Base-by-base conservation (phyloP, 2,888 invertebrate genomes). In the Balanococcus diminutus region DNA sequence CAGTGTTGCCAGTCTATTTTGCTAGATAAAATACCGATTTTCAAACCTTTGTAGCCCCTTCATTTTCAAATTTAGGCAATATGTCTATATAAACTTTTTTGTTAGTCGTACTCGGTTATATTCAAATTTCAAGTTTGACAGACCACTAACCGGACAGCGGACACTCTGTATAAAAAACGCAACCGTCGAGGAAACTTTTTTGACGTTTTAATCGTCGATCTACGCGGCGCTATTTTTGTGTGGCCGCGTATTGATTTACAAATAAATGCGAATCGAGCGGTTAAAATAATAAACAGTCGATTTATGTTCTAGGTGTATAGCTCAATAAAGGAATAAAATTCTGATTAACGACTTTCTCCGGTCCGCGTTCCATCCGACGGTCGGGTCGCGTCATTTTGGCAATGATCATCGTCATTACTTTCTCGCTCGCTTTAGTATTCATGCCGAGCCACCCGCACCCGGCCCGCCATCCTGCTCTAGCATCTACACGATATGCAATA, bases 291-390 rank as follows among this genome's bases (percentile, higher is more conserved):
- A 75, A 75, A 75, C 75, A 32, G 31, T 32, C 75, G 75, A 75
- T 75, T 75, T 75, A 75, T 75, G 75, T 75, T 75, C n/a, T 32
- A 75, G 32, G 75, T 75, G 75, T 36, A 32, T 75, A 75, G 75
- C 75, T 75, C 75, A 32, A 75, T 75, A 75, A 75, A 75, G 32
- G 75, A 75, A 75, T 75, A 32, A 75, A 75, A 75, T 75, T 75
- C 75, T 75, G 75, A 75, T 75, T 75, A 75, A 75, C 75, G 75
- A 75, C 75, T 75, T 36, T 36, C 75, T 36, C 16, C 32, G 8
- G 16, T 75, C n/a, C 32, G 32, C 75, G 75, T 6, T 32, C 6
- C 51, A 3, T 51, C 6, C 19, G n/a, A 19, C 51, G 75, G 32
- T 75, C 51, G 51, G 32, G 32, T 32, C 75, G 16, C 75, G 19